Base-by-base conservation (phyloP, 2,797 vertebrate species). In the Naso thynnoides region DNA sequence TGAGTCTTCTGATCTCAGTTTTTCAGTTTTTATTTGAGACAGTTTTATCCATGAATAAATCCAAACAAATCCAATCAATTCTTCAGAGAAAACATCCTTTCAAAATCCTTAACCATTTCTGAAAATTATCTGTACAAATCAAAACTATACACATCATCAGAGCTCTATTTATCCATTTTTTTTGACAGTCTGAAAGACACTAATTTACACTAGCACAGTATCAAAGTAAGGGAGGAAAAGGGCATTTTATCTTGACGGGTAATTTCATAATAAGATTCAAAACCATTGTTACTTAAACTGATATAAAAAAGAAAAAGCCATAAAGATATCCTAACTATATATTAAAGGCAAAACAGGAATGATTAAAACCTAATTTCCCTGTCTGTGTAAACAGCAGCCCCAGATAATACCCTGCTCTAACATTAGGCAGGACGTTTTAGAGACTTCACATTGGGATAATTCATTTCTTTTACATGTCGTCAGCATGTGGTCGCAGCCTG, bases 401-500 rank as follows among this genome's bases (percentile, higher is more conserved):
- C 45, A 68, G 63, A 70, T 70, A n/a, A 66, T 55, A 73, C 52
- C 63, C 73, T 55, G 64, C 56, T 66, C 36, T 48, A 66, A 44
- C 47, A 63, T 53, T 42, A 29, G 47, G 21, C 10, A 58, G 23
- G 33, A 60, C 0, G 26, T 64, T 77, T 55, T 45, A 26, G 39
- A 49, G 59, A 67, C 70, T 61, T 83, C 45, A 52, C 31, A 23
- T 14, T 10, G 26, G 19, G 53, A 59, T 66, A 0, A 70, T 45
- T 39, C 0, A 3, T 57, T 60, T 55, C 42, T 38, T 26, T 89
- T 88, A 95, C 92, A 95, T 95, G 77, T 93, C 94, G 66, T 95
- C 93, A 23, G 94, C 93, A 23, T 95, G 91, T 26, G 94, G 93
- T 70, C 78, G 86, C 36, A 91, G 86, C 31, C 73, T 75, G 24